Evolutionary conservation across 1,140 invertebrate genomes (phyloP).

Genomic region (Psix sp.): DNA sequence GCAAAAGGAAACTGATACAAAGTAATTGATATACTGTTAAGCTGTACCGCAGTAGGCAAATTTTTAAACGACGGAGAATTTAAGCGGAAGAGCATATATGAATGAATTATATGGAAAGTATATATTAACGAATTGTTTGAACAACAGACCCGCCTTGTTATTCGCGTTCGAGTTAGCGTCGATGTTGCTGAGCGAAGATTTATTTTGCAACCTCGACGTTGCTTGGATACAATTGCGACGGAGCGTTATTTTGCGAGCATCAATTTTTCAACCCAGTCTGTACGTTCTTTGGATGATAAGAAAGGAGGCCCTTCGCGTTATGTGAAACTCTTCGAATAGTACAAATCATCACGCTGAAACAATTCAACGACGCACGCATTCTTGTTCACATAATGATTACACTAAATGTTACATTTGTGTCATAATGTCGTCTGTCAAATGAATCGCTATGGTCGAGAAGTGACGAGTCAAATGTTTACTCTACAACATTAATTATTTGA

Average conservation of each 20-base stretch:
- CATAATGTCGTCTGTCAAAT: conserved; percentile 37
- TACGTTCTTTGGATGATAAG: conserved; percentile 25
- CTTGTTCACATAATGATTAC: conserved; percentile 43
- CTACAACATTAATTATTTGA: neutral
- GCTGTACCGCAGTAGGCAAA: conserved; percentile 35
- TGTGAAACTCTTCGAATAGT: conserved; percentile 48
- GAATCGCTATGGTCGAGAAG: conserved; percentile 24
- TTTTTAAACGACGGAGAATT: conserved; percentile 38
- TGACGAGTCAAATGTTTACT: conserved; percentile 50
- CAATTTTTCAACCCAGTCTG: conserved; percentile 26
- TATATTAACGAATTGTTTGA: conserved; percentile 49
- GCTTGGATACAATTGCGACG: conserved; percentile 30
- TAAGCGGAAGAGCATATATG: conserved; percentile 27
- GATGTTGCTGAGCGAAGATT: conserved; percentile 12
- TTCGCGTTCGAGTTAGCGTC: conserved; percentile 24
- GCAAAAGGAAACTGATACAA: conserved; percentile 12
- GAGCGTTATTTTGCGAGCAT: conserved; percentile 35
- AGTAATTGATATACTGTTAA: conserved; percentile 51
- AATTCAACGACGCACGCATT: conserved; percentile 52
- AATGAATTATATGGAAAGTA: conserved; percentile 54
- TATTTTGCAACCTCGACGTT: conserved; percentile 24
- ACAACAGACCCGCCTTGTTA: conserved; percentile 23
- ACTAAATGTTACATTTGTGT: conserved; percentile 48
- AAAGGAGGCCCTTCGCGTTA: conserved; percentile 22
- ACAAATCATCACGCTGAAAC: conserved; percentile 49